Percentiles rank a stretch among this genome's conserved stretches.
Evolutionary conservation across 1,140 invertebrate species (phyloP).

Genomic region (Homalodisca vitripennis): DNA sequence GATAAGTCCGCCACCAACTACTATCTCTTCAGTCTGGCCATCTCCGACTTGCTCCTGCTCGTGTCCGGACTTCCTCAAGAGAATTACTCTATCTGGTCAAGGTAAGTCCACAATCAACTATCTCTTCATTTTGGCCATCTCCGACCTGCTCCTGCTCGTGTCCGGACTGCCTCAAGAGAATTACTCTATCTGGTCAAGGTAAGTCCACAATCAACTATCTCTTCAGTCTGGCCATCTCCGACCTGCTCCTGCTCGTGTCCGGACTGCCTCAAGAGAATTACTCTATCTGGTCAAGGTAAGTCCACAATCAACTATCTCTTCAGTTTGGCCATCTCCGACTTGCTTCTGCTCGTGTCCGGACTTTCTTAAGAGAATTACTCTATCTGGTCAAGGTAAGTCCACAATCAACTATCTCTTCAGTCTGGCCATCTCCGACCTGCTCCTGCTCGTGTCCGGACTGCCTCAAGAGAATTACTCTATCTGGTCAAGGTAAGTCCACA

Average conservation of each 20-base stretch:
- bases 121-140: too few species aligned
- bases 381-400: conserved; percentile 75
- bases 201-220: conserved; percentile 80
- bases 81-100: too few species aligned
- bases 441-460: conserved; percentile 67
- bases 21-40: too few species aligned
- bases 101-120: too few species aligned
- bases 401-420: too few species aligned
- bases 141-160: too few species aligned
- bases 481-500: conserved; percentile 75
- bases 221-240: too few species aligned
- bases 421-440: conserved; percentile 85
- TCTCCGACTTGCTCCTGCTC: too few species aligned
- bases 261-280: conserved; percentile 78
- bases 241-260: too few species aligned
- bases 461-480: conserved; percentile 76
- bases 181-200: conserved; percentile 74
- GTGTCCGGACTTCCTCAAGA: too few species aligned
- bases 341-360: conserved; percentile 69
- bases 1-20: too few species aligned
- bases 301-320: too few species aligned
- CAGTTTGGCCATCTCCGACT: conserved; percentile 87
- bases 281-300: conserved; percentile 72
- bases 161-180: conserved; percentile 77
- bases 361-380: conserved; percentile 76